Evolutionary conservation across 2,888 invertebrate species (phyloP), one percentile per base, ranked within the genome.

Genomic region (Leptura quadrifasciata): DNA sequence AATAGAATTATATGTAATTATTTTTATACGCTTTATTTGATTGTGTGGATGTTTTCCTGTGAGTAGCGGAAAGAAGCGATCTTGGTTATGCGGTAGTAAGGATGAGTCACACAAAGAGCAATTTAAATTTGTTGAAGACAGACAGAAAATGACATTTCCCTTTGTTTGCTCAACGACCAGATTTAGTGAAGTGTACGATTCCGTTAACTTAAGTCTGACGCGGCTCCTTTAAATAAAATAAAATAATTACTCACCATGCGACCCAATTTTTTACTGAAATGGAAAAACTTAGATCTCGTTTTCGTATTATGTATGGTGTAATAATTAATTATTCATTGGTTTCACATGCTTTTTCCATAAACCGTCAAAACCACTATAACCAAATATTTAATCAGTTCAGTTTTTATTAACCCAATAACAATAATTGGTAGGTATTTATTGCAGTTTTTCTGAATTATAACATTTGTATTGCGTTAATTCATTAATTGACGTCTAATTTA

Each of bases 51-150:
- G 20, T 57, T 35, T 21, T 24, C 15, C 39, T 39, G 39, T 57
- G 27, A 35, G 71, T 52, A 58, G 69, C 55, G 47, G 47, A 47
- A 47, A 47, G 47, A n/a, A 47, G 47, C 47, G 47, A 47, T 47
- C 47, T 47, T 47, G 47, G n/a, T n/a, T n/a, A 47, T 47, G 47
- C 47, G 21, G 65, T 52, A 61, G 61, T 21, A 58, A 58, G 58
- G 58, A 69, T 39, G 35, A 55, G 69, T 61, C 61, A 61, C 69
- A 69, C 61, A 71, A 61, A 71, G 61, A 47, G 52, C 61, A 71
- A 57, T 71, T 71, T 71, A 71, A 71, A 71, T 60, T 71, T 71
- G 69, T 71, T 24, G 71, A 39, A 71, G 61, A 71, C 69, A 57
- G 39, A 61, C 60, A 71, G 60, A 71, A 71, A 71, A 71, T 61